Percentiles rank a stretch among this genome's conserved stretches.
Evolutionary conservation across 2,888 invertebrate species (phyloP).

Genomic region (Caenorhabditis zanzibari): DNA sequence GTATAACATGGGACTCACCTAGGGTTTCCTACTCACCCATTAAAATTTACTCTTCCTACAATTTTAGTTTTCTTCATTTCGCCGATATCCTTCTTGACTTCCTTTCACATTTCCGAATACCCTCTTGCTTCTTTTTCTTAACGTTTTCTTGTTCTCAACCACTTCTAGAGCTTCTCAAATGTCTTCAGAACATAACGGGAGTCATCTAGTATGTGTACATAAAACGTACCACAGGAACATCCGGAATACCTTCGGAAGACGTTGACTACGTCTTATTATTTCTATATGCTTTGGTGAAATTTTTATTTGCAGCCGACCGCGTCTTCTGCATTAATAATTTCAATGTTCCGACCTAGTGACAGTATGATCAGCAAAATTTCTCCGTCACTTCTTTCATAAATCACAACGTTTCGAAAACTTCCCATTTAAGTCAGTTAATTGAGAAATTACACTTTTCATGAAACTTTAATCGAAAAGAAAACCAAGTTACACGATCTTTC

Average conservation of each 20-base stretch:
- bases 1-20: too few species aligned
- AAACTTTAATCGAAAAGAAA: not conserved
- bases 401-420: not conserved
- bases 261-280: conserved; percentile 29
- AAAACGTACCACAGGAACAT: conserved; percentile 60
- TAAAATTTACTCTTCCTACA: too few species aligned
- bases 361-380: too few species aligned
- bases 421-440: not conserved
- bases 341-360: too few species aligned
- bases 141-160: not conserved
- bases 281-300: not conserved
- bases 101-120: conserved; percentile 54
- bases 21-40: too few species aligned
- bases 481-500: not conserved
- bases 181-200: conserved; percentile 1
- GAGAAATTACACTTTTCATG: not conserved
- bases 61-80: not conserved
- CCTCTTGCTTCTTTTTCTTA: not conserved
- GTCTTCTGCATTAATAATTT: not conserved
- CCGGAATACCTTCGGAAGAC: conserved; percentile 34
- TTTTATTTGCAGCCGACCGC: not conserved
- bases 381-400: too few species aligned
- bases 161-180: not conserved
- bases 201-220: conserved; percentile 23
- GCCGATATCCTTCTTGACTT: too few species aligned